Conservation (phyloP, 2,113 vertebrate species). For the Oryzias woworae region DNA sequence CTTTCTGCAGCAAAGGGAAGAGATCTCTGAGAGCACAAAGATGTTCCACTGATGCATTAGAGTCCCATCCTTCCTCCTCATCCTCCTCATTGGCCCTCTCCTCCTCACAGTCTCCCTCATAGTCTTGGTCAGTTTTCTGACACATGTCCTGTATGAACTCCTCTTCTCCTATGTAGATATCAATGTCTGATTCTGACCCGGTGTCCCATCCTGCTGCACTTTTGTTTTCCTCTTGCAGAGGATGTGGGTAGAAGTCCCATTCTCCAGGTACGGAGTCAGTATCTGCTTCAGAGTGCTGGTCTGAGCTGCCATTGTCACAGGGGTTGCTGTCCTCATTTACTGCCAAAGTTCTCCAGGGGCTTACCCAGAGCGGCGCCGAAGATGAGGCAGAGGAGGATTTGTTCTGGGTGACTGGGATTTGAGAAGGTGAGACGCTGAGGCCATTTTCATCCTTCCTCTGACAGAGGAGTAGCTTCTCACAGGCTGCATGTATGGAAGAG, state of each 20-base stretch:
- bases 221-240: conserved; percentile 26
- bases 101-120: conserved; percentile 65
- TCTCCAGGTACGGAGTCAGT: not conserved
- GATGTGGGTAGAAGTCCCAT: conserved; percentile 35
- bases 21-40: conserved; percentile 62
- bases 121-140: conserved; percentile 48
- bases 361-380: conserved; percentile 65
- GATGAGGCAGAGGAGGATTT: conserved; percentile 17
- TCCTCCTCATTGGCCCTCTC: conserved; percentile 48
- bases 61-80: conserved; percentile 53
- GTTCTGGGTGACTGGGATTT: not conserved
- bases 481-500: conserved; percentile 38
- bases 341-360: conserved; percentile 71
- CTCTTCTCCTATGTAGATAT: conserved; percentile 70
- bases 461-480: conserved; percentile 29
- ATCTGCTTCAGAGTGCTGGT: conserved; percentile 35
- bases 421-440: conserved; percentile 4
- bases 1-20: conserved; percentile 64
- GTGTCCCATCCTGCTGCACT: conserved; percentile 34
- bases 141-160: conserved; percentile 25
- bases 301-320: conserved; percentile 21
- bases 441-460: conserved; percentile 8
- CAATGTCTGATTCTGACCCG: conserved; percentile 50
- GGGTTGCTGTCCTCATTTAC: conserved; percentile 60
- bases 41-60: conserved; percentile 50